Conservation (phyloP, 2,888 invertebrate species). For the Sphaeridia pumilis region DNA sequence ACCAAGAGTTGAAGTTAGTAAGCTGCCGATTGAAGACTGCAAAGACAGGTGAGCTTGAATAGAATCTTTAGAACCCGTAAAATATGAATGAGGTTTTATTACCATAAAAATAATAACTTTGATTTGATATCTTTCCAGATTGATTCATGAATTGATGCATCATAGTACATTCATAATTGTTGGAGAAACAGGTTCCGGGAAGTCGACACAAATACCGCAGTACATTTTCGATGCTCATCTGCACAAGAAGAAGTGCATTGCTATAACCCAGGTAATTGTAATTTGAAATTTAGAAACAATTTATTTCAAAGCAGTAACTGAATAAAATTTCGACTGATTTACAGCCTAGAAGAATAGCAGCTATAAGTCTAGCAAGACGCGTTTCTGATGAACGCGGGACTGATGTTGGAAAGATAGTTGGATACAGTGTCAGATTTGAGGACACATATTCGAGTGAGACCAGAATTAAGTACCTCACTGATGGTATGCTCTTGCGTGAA, state of each 20-base stretch:
- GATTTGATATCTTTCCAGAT: too few relatives aligned
- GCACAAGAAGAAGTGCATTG: conserved; percentile 58
- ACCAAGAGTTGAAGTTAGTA: too few relatives aligned
- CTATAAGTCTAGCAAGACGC: conserved; percentile 42
- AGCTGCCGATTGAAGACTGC: too few relatives aligned
- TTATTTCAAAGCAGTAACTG: too few relatives aligned
- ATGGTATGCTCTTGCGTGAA: conserved; percentile 86
- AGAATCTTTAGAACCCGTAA: too few relatives aligned
- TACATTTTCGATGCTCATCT: conserved; percentile 70
- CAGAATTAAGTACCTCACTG: conserved; percentile 82
- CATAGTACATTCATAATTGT: conserved; percentile 61
- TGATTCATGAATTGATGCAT: conserved; percentile 4
- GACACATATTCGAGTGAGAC: conserved; percentile 68
- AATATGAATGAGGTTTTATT: too few relatives aligned
- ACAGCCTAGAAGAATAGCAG: conserved; percentile 41
- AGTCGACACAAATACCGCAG: conserved; percentile 98
- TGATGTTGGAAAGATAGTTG: conserved; percentile 44
- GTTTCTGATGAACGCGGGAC: conserved; percentile 46
- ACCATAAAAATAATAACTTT: too few relatives aligned
- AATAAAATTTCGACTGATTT: too few relatives aligned
- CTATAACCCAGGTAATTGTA: conserved; percentile 47
- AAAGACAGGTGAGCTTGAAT: too few relatives aligned
- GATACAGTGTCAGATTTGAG: conserved; percentile 81
- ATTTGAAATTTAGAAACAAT: too few relatives aligned
- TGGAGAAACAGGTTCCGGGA: conserved; percentile 99